Conservation (phyloP, 2,888 invertebrate species). For the Lacanobia wlatinum region DNA sequence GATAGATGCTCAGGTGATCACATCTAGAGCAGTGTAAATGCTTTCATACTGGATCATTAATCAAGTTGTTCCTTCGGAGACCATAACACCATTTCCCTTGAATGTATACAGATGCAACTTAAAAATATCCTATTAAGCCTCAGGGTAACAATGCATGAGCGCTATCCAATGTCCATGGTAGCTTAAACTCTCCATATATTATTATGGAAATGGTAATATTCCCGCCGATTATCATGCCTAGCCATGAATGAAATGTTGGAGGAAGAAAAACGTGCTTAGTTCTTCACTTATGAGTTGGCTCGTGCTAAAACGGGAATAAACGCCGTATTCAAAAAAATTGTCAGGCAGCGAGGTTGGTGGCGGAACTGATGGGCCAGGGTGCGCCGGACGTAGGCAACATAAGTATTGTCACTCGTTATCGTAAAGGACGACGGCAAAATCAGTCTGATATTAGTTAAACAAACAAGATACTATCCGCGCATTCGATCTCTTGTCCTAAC, state of each 20-base stretch:
- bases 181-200: constrained; percentile 2
- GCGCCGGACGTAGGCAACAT: constrained; percentile 18
- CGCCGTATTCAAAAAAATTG: constrained; percentile 4
- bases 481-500: no score
- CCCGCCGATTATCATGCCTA: neutral
- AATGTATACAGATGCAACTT: constrained; percentile 12
- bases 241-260: constrained; percentile 8
- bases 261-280: neutral
- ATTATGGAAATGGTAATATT: constrained; percentile 18
- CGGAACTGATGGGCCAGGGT: constrained; percentile 30
- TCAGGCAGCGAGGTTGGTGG: constrained; percentile 3
- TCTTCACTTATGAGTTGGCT: neutral
- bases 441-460: neutral
- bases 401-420: constrained; percentile 1
- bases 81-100: constrained; percentile 19
- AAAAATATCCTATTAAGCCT: neutral
- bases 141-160: neutral
- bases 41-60: constrained; percentile 7
- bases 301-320: constrained; percentile 4
- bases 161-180: neutral
- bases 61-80: constrained; percentile 1
- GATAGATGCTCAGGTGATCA: no score
- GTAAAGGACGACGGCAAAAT: neutral
- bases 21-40: neutral
- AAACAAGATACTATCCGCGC: neutral